phyloP scores from a whole-genome alignment of 2,113 vertebrate genomes.

The Baryphthengus martii region DNA sequence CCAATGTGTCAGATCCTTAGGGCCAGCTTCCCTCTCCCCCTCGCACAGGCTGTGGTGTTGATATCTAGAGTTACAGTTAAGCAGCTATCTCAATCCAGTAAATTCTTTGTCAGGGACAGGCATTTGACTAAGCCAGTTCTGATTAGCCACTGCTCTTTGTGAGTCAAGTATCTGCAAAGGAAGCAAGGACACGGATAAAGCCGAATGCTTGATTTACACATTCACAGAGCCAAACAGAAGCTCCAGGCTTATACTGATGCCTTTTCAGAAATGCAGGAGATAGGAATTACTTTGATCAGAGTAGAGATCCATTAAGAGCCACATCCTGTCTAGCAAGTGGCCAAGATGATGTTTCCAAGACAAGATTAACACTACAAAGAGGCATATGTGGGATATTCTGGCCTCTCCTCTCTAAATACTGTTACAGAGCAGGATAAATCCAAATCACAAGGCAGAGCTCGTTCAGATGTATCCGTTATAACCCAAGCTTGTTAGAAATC shows the following conservation, averaged over 20 bases:
- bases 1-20: not conserved
- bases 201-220: not conserved
- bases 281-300: not conserved
- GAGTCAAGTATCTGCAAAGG: constrained; percentile 22
- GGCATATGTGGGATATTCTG: not conserved
- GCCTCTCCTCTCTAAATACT: not conserved
- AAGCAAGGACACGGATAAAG: constrained; percentile 55
- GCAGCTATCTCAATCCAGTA: constrained; percentile 14
- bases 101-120: constrained; percentile 54
- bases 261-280: not conserved
- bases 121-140: constrained; percentile 40
- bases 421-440: not conserved
- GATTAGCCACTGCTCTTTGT: constrained; percentile 24
- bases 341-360: not conserved
- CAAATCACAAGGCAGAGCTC: not conserved
- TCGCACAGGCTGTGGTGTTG: not conserved
- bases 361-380: not conserved
- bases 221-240: not conserved
- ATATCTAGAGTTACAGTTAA: not conserved
- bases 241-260: not conserved
- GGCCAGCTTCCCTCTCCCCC: not conserved
- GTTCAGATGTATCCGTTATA: not conserved
- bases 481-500: not conserved
- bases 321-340: not conserved
- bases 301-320: not conserved